Evolutionary conservation across 2,888 invertebrate genomes (phyloP), one percentile per base, ranked within the genome.

Genomic region (Cryptocephalus primarius): DNA sequence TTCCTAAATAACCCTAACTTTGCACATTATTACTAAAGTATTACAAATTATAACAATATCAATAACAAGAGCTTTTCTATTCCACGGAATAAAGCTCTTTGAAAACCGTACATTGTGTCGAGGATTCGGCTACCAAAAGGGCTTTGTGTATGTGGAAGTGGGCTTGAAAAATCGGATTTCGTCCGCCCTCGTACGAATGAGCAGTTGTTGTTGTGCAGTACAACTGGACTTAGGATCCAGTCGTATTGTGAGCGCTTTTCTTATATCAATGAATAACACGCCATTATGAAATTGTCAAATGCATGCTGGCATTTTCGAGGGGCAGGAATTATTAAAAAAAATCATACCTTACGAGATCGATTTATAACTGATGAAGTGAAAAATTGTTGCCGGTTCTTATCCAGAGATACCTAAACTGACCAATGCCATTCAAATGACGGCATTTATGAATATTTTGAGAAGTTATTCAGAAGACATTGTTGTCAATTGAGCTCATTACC

Each of bases 81-180:
- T 56, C 22, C 48, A 47, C 41, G 48, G 47, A 47, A 53, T 55
- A 55, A 63, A 61, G 56, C 54, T 58, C 59, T 61, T 60, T 58
- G 60, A 59, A 62, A 64, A 60, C 58, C 59, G 57, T 58, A 60
- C 59, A 65, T 65, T 67, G 65, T 66, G 60, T 44, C 13, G 14
- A 13, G 53, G 44, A 54, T 54, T 55, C 49, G 48, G 13, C 48
- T 53, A 54, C 52, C 51, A 57, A 56, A 55, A 56, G 48, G 56
- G 55, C 57, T 57, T 68, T 69, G 64, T 69, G 58, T 58, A 61
- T 60, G 66, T 68, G 67, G 70, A 70, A 69, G 69, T 69, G 66
- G 67, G 67, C 68, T 70, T 68, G 69, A 69, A 70, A 68, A 68
- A 69, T 69, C 67, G 68, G 66, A 69, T 69, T 70, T 69, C 67